Conservation (phyloP, 2,888 invertebrate species). For the Drosophila birchii region DNA sequence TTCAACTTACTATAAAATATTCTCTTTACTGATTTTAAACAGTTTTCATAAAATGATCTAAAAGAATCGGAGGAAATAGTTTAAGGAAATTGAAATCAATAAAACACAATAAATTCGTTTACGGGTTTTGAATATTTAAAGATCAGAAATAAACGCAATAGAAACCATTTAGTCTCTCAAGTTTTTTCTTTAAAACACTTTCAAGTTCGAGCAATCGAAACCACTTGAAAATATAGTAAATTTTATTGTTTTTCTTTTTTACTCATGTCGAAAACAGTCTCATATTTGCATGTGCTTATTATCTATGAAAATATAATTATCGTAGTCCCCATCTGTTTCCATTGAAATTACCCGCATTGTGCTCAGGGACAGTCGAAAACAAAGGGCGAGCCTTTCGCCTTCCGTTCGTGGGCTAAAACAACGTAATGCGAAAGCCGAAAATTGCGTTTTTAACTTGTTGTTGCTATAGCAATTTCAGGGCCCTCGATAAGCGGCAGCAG, state of each 20-base stretch:
- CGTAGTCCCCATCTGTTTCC: slow-evolving; percentile 25
- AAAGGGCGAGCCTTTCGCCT: slow-evolving; percentile 15
- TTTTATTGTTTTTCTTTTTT: not conserved
- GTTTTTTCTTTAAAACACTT: not conserved
- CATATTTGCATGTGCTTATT: slow-evolving; percentile 9
- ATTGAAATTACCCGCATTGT: slow-evolving; percentile 39
- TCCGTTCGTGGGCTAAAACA: slow-evolving; percentile 32
- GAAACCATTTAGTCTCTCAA: not conserved
- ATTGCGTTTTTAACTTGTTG: slow-evolving; percentile 58
- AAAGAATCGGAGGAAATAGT: too few relatives aligned
- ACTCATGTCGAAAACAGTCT: not conserved
- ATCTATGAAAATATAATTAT: slow-evolving; percentile 19
- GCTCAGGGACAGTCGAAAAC: slow-evolving; percentile 32
- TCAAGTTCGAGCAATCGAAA: not conserved
- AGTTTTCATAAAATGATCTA: not conserved
- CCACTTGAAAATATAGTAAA: not conserved
- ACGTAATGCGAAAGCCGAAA: slow-evolving; percentile 60
- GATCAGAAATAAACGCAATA: not conserved
- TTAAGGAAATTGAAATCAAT: too few relatives aligned
- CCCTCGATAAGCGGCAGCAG: slow-evolving; percentile 47
- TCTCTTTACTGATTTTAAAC: not conserved
- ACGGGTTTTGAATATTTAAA: too few relatives aligned
- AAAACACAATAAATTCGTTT: too few relatives aligned
- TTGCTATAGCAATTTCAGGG: slow-evolving; percentile 61
- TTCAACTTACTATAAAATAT: not conserved